Evolutionary conservation across 2,113 vertebrate species (phyloP).

Genomic region (Corynorhinus townsendii): DNA sequence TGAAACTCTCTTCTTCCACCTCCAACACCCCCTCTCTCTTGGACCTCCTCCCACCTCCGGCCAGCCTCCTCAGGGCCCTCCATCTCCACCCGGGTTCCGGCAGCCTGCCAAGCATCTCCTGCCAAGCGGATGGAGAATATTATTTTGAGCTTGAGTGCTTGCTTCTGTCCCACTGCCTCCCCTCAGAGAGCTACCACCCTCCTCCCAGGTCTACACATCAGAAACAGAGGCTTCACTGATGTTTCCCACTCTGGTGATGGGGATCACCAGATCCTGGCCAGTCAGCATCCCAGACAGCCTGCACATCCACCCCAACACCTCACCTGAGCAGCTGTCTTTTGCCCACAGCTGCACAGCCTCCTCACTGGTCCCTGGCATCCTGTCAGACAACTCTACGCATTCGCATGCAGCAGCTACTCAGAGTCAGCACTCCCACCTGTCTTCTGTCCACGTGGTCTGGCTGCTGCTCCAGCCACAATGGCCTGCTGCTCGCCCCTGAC

Average conservation of each 20-base stretch:
- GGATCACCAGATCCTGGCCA: background rate
- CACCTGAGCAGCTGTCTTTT: background rate
- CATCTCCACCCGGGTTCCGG: background rate
- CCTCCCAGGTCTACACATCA: background rate
- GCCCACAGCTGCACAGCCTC: background rate
- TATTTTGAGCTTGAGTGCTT: background rate
- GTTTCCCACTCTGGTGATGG: no score
- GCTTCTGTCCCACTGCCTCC: background rate
- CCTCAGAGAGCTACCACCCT: accelerated
- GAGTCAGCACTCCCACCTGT: background rate
- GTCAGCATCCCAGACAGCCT: background rate
- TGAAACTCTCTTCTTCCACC: background rate
- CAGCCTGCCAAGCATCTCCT: background rate
- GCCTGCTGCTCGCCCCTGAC: accelerated
- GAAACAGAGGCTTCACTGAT: background rate
- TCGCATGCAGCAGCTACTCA: background rate
- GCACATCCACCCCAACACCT: background rate
- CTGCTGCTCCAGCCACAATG: background rate
- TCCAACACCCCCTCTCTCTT: background rate
- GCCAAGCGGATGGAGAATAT: accelerated
- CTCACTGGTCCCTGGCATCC: background rate
- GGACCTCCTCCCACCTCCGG: background rate
- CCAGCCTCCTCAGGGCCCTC: background rate
- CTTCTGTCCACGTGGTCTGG: background rate
- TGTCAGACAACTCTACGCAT: accelerated